Base-by-base conservation (phyloP, 1,140 invertebrate species). In the Protaetia brevitarsis region DNA sequence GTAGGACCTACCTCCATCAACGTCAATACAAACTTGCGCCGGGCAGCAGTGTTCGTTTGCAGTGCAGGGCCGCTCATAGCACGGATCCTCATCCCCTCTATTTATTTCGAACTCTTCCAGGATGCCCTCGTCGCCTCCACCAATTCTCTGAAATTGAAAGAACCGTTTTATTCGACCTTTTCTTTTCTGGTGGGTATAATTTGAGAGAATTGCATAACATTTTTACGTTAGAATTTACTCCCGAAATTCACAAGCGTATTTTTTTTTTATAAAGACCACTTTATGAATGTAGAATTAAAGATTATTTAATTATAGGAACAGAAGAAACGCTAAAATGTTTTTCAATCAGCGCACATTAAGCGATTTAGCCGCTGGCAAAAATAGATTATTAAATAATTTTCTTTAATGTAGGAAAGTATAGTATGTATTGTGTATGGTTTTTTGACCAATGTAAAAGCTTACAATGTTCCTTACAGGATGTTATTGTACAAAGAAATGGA, bases 31-130 rank as follows among this genome's bases (percentile, higher is more conserved):
- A 31, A 92, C 85, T 23, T 84, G 86, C 23, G 86, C 88, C 5
- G 86, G 84, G 73, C 91, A 93, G 76, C 91, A 93, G 69, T 90
- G 83, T 65, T 92, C 89, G 72, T 91, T 92, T 36, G 87, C 80
- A 0, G 83, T 83, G 71, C 90, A 93, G 45, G 79, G 81, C 67
- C 82, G 85, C 37, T 84, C 84, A 66, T 87, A 87, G 70, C 88
- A 89, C 6, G 86, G 84, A 51, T 51, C 41, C 64, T 84, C 82
- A 63, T 81, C 79, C 62, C 83, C 82, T 64, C 82, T 79, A 21
- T 77, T 76, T 31, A 63, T 71, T 11, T 73, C 71, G 36, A 75
- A 77, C 63, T 77, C 76, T 51, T 78, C 77, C 19, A 77, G 51
- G 28, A 77, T 75, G 3, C 72, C 73, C 30, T 78, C 74, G 26